A percentile compares a stretch with the other conserved stretches of the same genome.
These are phyloP conservation scores for Scaptomyza caliginosa DNA, from an alignment of 2,888 invertebrate species.

Conservation along the genomic window DNA sequence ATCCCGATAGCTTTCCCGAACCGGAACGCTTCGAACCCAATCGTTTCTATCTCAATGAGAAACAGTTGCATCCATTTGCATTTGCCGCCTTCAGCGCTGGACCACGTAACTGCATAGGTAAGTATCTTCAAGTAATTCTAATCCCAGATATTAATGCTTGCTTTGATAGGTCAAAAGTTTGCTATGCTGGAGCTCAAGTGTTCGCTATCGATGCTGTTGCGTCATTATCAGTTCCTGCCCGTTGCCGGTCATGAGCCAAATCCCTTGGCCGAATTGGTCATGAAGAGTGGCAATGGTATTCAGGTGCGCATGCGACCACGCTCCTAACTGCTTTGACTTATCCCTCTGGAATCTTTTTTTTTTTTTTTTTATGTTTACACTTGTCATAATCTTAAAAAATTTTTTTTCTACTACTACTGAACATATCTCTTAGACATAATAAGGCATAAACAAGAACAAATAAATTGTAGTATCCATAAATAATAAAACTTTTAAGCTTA, in stretches of 20 bases:
- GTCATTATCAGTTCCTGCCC: slow-evolving; percentile 80
- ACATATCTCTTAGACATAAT: neutral
- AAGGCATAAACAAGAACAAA: neutral
- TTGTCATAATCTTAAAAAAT: neutral
- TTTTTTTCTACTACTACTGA: neutral
- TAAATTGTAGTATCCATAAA: neutral
- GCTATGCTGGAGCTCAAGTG: slow-evolving; percentile 83
- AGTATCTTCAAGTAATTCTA: neutral
- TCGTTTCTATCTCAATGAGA: slow-evolving; percentile 76
- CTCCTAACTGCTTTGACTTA: neutral
- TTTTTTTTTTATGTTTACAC: neutral
- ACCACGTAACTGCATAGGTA: slow-evolving; percentile 82
- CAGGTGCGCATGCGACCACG: slow-evolving; percentile 75
- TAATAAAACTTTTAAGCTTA: too few relatives aligned
- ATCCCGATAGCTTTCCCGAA: slow-evolving; percentile 84
- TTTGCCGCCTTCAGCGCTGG: slow-evolving; percentile 83
- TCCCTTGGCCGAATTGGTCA: slow-evolving; percentile 79
- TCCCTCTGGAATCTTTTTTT: neutral
- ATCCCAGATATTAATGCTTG: too few relatives aligned
- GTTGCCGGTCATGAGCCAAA: slow-evolving; percentile 70
- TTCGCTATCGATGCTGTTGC: slow-evolving; percentile 75
- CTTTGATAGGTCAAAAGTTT: slow-evolving; percentile 84
- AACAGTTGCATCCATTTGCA: slow-evolving; percentile 80
- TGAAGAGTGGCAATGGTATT: slow-evolving; percentile 83
- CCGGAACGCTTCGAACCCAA: slow-evolving; percentile 83